Evolutionary conservation across 2,797 vertebrate species (phyloP), one percentile per base, ranked within the genome.

Genomic region (Emys orbicularis): DNA sequence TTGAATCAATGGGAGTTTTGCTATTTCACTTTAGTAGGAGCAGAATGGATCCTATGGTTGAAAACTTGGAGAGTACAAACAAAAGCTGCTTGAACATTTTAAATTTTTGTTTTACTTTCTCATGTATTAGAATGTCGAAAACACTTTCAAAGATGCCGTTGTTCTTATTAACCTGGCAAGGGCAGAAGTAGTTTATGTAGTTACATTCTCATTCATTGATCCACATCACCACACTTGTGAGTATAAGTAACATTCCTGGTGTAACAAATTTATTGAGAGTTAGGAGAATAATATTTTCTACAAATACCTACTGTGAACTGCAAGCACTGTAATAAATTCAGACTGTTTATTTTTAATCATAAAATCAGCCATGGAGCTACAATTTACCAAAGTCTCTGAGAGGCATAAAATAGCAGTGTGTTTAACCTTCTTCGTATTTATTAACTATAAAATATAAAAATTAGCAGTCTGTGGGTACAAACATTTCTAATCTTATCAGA

Each of bases 271-370:
- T 92, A 93, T 93, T 96, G 84, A 96, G 86, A 54, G 76, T 81
- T 93, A 91, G 5, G 89, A 90, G 92, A 79, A 96, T 94, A 93
- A 90, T 87, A 94, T 83, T 97, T 96, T 84, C 93, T 95, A 83
- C 87, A 91, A 90, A 91, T 79, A 81, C 76, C 83, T 91, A 88
- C 84, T 90, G 76, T 76, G 80, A 95, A 87, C 16, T 92, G 72
- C 90, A 95, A 90, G 77, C 0, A 1, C 91, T 49, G 59, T 94
- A 88, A 96, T 90, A 76, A 95, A 93, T 91, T 93, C 81, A 90
- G 81, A 41, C 56, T 88, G 34, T 93, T 95, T 87, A 91, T 93
- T 96, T 96, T 96, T 92, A 91, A 88, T 92, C 90, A 91, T 82
- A 95, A 92, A 95, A 87, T 95, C 47, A 72, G 85, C 57, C 86